These are phyloP conservation scores for Sebastes schlegelii DNA, from an alignment of 2,113 vertebrate species.

Conservation along the genomic window DNA sequence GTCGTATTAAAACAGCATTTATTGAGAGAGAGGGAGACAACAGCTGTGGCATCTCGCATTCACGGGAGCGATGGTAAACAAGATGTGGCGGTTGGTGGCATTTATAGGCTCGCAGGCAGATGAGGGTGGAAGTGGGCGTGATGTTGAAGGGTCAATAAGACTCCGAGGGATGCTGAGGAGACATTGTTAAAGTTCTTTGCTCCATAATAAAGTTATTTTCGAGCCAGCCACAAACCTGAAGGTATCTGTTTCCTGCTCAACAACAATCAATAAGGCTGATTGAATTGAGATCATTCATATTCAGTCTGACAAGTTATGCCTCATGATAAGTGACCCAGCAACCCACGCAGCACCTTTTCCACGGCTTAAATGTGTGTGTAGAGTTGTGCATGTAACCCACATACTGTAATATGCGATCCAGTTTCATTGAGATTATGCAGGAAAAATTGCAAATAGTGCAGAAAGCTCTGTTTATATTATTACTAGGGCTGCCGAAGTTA, in stretches of 20 bases:
- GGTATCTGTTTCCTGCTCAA: constrained; percentile 12
- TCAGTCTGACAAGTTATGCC: constrained; percentile 27
- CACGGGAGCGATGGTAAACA: constrained; percentile 61
- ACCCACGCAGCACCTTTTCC: constrained; percentile 5
- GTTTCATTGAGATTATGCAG: no score
- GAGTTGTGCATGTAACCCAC: no score
- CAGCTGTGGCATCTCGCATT: constrained; percentile 64
- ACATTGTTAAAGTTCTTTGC: constrained; percentile 19
- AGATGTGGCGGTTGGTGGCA: constrained; percentile 38
- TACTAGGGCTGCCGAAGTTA: no score
- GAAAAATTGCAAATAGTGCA: no score
- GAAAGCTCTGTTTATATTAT: no score
- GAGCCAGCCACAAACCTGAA: not conserved
- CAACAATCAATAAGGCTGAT: constrained; percentile 1
- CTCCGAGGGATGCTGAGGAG: constrained; percentile 21
- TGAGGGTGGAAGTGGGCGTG: constrained; percentile 16
- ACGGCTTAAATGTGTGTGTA: not conserved
- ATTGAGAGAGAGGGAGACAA: constrained; percentile 63
- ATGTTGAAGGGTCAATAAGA: constrained; percentile 47
- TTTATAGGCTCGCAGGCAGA: constrained; percentile 61
- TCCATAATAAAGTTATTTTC: constrained; percentile 25
- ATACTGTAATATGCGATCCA: no score
- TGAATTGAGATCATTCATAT: constrained; percentile 50
- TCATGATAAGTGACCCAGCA: constrained; percentile 2
- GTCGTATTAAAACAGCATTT: constrained; percentile 67